These are phyloP conservation scores for Scaptomyza tumidula DNA, from an alignment of 2,888 invertebrate genomes.

Conservation along the genomic window DNA sequence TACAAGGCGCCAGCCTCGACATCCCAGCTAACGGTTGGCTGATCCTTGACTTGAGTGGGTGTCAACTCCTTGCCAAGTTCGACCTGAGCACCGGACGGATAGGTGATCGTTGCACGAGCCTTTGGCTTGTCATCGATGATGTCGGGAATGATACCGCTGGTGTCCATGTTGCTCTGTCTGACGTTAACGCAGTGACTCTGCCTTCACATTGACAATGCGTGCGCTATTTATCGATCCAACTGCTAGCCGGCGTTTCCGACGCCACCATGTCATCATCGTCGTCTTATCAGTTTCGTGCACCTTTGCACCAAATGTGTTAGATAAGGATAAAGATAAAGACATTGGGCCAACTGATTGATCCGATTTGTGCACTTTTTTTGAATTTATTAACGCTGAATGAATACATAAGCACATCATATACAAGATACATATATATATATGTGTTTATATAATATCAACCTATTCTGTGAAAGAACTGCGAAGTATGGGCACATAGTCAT, in stretches of 20 bases:
- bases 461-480: constrained; percentile 72
- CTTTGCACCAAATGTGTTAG: constrained; percentile 47
- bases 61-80: constrained; percentile 89
- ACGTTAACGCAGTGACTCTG: constrained; percentile 59
- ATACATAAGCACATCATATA: constrained; percentile 1
- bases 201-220: constrained; percentile 4
- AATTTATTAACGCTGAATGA: constrained; percentile 44
- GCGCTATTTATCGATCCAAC: constrained; percentile 58
- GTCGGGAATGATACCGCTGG: constrained; percentile 79
- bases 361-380: constrained; percentile 39
- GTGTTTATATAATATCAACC: neutral
- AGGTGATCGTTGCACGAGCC: constrained; percentile 68
- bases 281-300: constrained; percentile 60
- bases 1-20: constrained; percentile 78
- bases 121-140: constrained; percentile 77
- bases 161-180: constrained; percentile 69
- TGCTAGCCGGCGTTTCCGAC: neutral
- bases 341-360: constrained; percentile 33
- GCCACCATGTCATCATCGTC: constrained; percentile 12
- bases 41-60: constrained; percentile 87
- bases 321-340: constrained; percentile 38
- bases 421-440: neutral
- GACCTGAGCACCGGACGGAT: constrained; percentile 84
- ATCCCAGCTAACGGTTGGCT: constrained; percentile 79
- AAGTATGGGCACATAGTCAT: constrained; percentile 84